These are phyloP conservation scores for Pachyuromys duprasi DNA, from an alignment of 2,797 vertebrate genomes.

Conservation along the genomic window DNA sequence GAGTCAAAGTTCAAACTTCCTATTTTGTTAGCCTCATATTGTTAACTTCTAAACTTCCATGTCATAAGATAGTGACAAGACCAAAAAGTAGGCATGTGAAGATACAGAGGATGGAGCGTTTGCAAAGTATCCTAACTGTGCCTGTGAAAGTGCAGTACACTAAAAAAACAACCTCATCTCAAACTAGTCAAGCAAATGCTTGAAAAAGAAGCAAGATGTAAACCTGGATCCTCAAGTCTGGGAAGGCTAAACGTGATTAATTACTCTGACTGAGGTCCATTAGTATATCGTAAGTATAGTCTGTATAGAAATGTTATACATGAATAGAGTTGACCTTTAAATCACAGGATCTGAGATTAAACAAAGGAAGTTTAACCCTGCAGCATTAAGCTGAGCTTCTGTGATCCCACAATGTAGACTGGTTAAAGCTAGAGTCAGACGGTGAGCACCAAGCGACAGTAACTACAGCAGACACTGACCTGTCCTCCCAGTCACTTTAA, in stretches of 20 bases:
- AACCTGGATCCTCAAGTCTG: background rate
- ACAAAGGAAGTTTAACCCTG: constrained; percentile 18
- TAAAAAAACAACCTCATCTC: background rate
- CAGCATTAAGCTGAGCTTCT: background rate
- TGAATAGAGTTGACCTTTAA: constrained; percentile 30
- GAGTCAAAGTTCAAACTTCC: constrained; percentile 28
- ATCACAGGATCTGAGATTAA: constrained; percentile 26
- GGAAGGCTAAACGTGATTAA: constrained; percentile 20
- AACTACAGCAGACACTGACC: background rate
- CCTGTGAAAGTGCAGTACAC: background rate
- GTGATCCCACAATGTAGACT: background rate
- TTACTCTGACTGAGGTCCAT: constrained; percentile 17
- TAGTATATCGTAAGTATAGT: background rate
- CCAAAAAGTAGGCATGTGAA: background rate
- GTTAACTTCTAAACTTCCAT: background rate
- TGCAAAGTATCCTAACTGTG: background rate
- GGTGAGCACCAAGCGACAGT: background rate
- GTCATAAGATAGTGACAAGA: background rate
- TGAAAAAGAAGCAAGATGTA: constrained; percentile 39
- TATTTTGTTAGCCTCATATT: background rate
- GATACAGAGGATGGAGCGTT: background rate
- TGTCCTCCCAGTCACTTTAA: constrained; percentile 55
- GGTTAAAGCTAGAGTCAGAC: background rate
- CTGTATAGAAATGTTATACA: background rate
- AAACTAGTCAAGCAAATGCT: background rate